Conservation (phyloP, 2,113 vertebrate genomes). For the Apodemus sylvaticus region DNA sequence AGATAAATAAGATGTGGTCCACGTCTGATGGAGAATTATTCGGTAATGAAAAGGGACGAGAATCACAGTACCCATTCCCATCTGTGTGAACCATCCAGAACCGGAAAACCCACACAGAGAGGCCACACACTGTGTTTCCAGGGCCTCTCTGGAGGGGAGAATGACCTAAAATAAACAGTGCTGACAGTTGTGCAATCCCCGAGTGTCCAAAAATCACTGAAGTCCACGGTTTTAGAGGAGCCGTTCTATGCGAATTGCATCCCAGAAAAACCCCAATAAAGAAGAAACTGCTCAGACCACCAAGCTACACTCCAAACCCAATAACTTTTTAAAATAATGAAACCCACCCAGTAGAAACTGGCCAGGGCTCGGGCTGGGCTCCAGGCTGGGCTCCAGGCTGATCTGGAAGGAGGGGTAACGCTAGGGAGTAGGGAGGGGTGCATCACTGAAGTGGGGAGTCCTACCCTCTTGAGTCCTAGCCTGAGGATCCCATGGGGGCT, state of each 20-base stretch:
- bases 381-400: background rate
- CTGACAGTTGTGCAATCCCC: background rate
- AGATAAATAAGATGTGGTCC: background rate
- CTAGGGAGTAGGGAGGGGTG: background rate
- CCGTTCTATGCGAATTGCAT: background rate
- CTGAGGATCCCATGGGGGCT: background rate
- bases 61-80: background rate
- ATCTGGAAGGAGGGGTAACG: too few relatives aligned
- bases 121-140: background rate
- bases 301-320: background rate
- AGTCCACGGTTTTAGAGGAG: background rate
- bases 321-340: background rate
- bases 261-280: background rate
- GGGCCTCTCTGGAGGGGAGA: background rate
- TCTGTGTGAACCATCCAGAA: too few relatives aligned
- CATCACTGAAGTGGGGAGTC: too few relatives aligned
- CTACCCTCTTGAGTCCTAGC: background rate
- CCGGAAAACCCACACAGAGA: background rate
- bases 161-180: background rate
- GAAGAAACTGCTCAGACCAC: background rate
- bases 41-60: background rate
- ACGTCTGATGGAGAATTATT: background rate
- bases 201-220: background rate
- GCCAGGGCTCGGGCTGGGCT: background rate
- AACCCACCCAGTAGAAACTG: background rate